Conservation (phyloP, 2,888 invertebrate genomes). For the Calephelis perditalis region DNA sequence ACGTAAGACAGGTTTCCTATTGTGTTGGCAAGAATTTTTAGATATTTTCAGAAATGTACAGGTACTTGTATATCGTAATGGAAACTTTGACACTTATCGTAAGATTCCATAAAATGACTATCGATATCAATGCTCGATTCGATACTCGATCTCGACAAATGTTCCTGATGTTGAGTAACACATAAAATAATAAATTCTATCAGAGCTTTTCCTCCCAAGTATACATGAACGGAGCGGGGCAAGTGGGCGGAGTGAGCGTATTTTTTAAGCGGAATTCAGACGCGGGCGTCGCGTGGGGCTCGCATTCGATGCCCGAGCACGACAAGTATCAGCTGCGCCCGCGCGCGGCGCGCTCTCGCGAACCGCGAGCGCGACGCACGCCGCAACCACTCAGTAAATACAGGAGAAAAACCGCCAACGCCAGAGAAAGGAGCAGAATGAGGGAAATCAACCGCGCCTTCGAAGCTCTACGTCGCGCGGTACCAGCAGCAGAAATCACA, state of each 20-base stretch:
- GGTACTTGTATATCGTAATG: too few relatives aligned
- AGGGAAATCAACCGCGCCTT: constrained; percentile 94
- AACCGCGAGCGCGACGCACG: constrained; percentile 78
- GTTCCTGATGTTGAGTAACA: too few relatives aligned
- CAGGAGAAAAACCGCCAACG: constrained; percentile 93
- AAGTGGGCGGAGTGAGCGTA: constrained; percentile 66
- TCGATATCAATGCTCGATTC: too few relatives aligned
- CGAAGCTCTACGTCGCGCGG: constrained; percentile 86
- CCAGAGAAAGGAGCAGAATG: constrained; percentile 91
- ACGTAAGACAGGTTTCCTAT: too few relatives aligned
- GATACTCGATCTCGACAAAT: too few relatives aligned
- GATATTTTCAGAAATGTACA: too few relatives aligned
- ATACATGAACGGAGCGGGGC: constrained; percentile 69
- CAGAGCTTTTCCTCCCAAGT: constrained; percentile 32
- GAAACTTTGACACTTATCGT: too few relatives aligned
- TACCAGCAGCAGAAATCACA: constrained; percentile 81
- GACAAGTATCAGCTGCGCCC: constrained; percentile 76
- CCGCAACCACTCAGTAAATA: constrained; percentile 91
- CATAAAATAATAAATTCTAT: neutral
- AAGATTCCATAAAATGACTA: too few relatives aligned
- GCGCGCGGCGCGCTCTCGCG: constrained; percentile 68
- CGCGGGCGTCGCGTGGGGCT: constrained; percentile 49
- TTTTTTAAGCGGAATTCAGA: constrained; percentile 59
- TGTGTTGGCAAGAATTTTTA: too few relatives aligned
- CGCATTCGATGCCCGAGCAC: constrained; percentile 73